Base-by-base conservation (phyloP, 2,888 invertebrate genomes). In the Megaustenia siamemsis region DNA sequence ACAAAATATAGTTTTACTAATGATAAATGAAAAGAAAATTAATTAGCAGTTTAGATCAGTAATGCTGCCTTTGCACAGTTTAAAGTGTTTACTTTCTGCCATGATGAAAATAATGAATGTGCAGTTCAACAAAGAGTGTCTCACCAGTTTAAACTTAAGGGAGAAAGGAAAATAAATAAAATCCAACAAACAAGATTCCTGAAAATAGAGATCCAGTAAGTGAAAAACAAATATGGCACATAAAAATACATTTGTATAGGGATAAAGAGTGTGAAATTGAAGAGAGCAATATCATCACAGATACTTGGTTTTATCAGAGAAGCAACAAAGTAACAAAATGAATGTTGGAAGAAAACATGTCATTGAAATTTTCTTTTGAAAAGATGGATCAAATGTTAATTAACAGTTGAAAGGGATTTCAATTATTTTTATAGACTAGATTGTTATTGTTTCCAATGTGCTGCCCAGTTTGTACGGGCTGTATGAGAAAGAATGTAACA, bases 31-130 rank as follows among this genome's bases (percentile, higher is more conserved):
- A 32, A 68, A 24, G 15, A 43, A 45, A 43, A 45, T 1, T 68
- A 68, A 2, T 28, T 79, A 79, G 80, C 69, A 69, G 69, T 69
- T 69, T 32, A 35, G 35, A n/a, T 69, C 1, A 38, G 35, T 69
- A 80, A 80, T 80, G 80, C 80, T 80, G 80, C 80, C 80, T 80
- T n/a, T 80, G 63, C 69, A 80, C 10, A 49, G 69, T 45, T n/a
- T 32, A 38, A 79, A 68, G 45, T 49, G 35, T 49, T 38, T 40
- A 69, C 80, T 69, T 21, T 53, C 69, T 80, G 69, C 68, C 69
- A 69, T 69, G n/a, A n/a, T 80, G 18, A 35, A 21, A 28, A 49
- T 49, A 73, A 18, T 49, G 49, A 73, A 71, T 71, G 71, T 71
- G 71, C n/a, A 71, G 38, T 45, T 71, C 45, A 45, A 45, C 69